Conservation (phyloP, 2,797 vertebrate genomes). For the Xenops minutus region DNA sequence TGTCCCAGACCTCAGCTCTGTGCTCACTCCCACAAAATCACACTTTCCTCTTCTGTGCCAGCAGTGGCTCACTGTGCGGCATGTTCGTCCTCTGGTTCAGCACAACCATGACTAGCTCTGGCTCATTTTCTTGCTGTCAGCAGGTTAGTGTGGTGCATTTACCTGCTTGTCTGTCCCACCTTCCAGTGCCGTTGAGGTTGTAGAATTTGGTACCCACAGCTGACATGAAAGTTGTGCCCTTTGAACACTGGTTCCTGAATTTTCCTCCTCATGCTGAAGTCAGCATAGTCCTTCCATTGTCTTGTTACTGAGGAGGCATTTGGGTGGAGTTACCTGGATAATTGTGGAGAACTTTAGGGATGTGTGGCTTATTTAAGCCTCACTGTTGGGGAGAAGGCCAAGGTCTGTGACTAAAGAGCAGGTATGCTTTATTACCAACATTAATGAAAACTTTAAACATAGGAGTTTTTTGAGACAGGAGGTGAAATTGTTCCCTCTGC, state of each 20-base stretch:
- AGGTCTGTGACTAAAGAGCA: background rate
- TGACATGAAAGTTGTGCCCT: background rate
- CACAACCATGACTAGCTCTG: background rate
- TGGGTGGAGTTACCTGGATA: background rate
- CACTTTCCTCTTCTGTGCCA: background rate
- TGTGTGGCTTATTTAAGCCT: background rate
- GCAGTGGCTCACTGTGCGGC: background rate
- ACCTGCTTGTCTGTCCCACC: background rate
- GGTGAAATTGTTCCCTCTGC: background rate
- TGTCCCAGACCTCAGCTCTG: background rate
- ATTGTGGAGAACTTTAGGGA: background rate
- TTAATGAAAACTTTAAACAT: background rate
- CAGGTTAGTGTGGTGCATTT: background rate
- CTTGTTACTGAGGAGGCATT: background rate
- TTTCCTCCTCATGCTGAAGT: background rate
- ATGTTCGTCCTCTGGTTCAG: background rate
- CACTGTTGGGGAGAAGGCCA: background rate
- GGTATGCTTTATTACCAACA: background rate
- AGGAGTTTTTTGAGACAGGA: background rate
- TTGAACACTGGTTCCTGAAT: background rate
- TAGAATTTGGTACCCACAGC: background rate
- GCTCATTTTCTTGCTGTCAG: constrained; percentile 11
- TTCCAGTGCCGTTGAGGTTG: background rate
- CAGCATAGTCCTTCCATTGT: background rate
- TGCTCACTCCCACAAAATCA: background rate